Percentiles rank a stretch among this genome's conserved stretches.
These are phyloP conservation scores for Carlito syrichta DNA, from an alignment of 2,113 vertebrate species.

Conservation along the genomic window DNA sequence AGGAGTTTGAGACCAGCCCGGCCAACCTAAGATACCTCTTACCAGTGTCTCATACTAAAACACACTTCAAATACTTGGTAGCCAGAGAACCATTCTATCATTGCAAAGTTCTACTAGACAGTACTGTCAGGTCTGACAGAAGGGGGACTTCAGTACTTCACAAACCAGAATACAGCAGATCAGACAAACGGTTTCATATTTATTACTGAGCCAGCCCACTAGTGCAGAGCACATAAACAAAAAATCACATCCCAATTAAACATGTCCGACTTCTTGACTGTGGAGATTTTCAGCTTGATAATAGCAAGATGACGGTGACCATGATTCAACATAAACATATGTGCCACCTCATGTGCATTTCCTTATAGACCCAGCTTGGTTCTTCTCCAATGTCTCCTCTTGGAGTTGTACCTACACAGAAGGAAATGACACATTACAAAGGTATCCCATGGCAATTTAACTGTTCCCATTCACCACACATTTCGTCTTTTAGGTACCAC, in stretches of 20 bases:
- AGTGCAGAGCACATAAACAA: too few relatives aligned
- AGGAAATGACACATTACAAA: constrained; percentile 18
- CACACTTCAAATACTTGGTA: neutral
- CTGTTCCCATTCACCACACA: neutral
- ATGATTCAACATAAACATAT: neutral
- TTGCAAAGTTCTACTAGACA: neutral
- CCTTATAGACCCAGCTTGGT: constrained; percentile 96
- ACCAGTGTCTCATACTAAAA: neutral
- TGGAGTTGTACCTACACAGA: constrained; percentile 95
- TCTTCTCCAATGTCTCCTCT: constrained; percentile 99
- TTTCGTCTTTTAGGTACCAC: neutral
- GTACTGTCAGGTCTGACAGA: neutral
- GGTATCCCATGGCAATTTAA: neutral
- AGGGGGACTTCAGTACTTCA: neutral
- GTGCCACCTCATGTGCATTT: neutral
- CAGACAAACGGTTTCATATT: neutral
- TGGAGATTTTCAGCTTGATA: neutral
- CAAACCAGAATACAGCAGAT: constrained; percentile 1
- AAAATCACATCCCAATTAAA: too few relatives aligned
- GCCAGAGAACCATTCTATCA: neutral
- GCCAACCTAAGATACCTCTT: too few relatives aligned
- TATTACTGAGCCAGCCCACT: neutral
- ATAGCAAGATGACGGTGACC: accelerated
- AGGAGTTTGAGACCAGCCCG: too few relatives aligned
- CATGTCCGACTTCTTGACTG: too few relatives aligned